These are phyloP conservation scores for Otocyon megalotis DNA, from an alignment of 2,113 vertebrate genomes.

Conservation along the genomic window DNA sequence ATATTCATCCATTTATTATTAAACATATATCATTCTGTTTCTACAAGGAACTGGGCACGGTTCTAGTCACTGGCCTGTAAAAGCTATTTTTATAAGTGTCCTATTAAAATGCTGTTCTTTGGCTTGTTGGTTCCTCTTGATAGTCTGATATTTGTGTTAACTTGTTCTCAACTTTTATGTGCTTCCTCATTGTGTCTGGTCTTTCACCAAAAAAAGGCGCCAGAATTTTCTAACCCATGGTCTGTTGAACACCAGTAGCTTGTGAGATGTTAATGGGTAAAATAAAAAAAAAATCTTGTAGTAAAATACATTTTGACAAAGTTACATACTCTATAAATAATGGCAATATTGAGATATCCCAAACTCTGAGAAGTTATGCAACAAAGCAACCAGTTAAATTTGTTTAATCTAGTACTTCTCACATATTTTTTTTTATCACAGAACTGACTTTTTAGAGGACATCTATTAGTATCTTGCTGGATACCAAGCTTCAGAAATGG, in stretches of 20 bases:
- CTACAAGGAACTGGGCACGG: not conserved
- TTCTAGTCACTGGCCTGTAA: not conserved
- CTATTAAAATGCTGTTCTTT: slow-evolving; percentile 19
- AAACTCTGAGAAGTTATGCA: not conserved
- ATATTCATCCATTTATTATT: not conserved
- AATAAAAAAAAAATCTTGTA: not conserved
- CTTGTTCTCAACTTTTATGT: slow-evolving; percentile 65
- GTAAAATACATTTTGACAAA: not conserved
- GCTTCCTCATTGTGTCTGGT: slow-evolving; percentile 42
- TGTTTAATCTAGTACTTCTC: not conserved
- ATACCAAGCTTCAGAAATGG: not conserved
- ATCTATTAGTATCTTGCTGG: not conserved
- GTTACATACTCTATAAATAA: not conserved
- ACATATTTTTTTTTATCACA: not conserved
- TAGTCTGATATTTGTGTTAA: slow-evolving; percentile 47
- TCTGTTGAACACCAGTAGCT: slow-evolving; percentile 19
- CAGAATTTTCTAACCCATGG: not conserved
- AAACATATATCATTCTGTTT: not conserved
- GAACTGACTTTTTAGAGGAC: not conserved
- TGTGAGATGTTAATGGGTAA: not conserved
- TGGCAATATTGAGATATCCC: not conserved
- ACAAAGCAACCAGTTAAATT: not conserved
- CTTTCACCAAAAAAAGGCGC: not conserved
- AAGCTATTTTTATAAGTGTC: not conserved
- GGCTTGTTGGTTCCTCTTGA: slow-evolving; percentile 15